Evolutionary conservation across 2,888 invertebrate species (phyloP), one percentile per base, ranked within the genome.

Genomic region (Acleris literana): DNA sequence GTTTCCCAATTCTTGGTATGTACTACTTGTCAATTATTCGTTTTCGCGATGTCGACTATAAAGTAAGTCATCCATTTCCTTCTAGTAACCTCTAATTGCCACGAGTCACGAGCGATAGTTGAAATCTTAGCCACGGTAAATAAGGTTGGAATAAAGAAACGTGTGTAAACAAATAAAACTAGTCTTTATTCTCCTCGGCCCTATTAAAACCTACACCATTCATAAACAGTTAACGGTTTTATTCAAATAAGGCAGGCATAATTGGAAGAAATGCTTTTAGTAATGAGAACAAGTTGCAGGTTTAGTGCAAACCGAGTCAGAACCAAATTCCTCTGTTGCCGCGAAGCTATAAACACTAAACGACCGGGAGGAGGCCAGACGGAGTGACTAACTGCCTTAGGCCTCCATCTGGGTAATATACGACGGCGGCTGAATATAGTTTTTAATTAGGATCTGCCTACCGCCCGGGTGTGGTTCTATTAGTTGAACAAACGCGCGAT

Each of bases 391-490:
- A 86, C 80, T 73, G 84, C 88, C 85, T 73, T 73, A 80, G 83
- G 87, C 84, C 81, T 76, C 81, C 79, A 82, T 81, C 79, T 78
- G 80, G 78, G 82, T 86, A 87, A 87, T 84, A 87, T 84, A 88
- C 85, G 86, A 81, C 82, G 80, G 81, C 80, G 80, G 75, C 79
- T 82, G 84, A 79, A 81, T 88, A 88, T 86, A 87, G 85, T 87
- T 90, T 90, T 90, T 90, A 90, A 91, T 90, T 90, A 88, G 87
- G 83, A 84, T 79, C 87, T 83, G 85, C 85, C 84, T 82, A 82
- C 86, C 86, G 84, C 78, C 79, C 76, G 76, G 80, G 82, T 77
- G 80, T 82, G 76, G 84, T 81, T 81, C 85, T 90, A 90, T 89
- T 90, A 89, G 88, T 89, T 90, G 86, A 84, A 87, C 80, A 77